Evolutionary conservation across 2,113 vertebrate species (phyloP).

Genomic region (Phyllopteryx taeniolatus): DNA sequence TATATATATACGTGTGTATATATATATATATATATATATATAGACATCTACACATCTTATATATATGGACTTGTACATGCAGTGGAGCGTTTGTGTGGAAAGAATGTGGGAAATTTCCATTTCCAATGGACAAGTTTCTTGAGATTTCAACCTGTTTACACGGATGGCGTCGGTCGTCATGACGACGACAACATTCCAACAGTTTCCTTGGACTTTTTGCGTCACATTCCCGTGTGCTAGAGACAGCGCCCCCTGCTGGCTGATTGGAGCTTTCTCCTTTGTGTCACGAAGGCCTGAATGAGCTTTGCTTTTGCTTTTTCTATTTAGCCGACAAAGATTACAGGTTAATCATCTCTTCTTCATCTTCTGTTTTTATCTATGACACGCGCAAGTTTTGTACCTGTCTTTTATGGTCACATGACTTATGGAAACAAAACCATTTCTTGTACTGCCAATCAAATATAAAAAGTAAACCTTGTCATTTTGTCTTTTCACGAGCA

Average conservation of each 20-base stretch:
- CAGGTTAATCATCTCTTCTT: slow-evolving; percentile 2
- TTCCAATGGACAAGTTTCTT: neutral
- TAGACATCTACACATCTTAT: neutral
- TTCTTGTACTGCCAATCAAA: slow-evolving; percentile 11
- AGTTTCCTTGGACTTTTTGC: neutral
- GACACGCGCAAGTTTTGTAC: slow-evolving; percentile 1
- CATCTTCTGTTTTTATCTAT: slow-evolving; percentile 1
- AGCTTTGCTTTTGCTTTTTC: no score
- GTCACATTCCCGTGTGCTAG: neutral
- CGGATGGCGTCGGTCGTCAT: neutral
- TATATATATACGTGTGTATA: no score
- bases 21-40: neutral
- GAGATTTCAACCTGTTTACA: neutral
- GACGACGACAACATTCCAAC: neutral
- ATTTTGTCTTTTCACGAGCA: neutral
- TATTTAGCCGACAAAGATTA: slow-evolving; percentile 2
- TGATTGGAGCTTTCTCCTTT: neutral
- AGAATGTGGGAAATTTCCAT: neutral
- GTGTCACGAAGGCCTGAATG: no score
- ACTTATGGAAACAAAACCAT: neutral
- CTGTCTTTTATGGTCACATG: slow-evolving; percentile 1
- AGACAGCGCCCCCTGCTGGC: neutral
- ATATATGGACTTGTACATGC: slow-evolving; percentile 1
- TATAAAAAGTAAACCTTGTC: neutral
- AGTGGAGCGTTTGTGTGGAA: neutral